phyloP scores from a whole-genome alignment of 2,797 vertebrate genomes.

The Benthosema pterotum region DNA sequence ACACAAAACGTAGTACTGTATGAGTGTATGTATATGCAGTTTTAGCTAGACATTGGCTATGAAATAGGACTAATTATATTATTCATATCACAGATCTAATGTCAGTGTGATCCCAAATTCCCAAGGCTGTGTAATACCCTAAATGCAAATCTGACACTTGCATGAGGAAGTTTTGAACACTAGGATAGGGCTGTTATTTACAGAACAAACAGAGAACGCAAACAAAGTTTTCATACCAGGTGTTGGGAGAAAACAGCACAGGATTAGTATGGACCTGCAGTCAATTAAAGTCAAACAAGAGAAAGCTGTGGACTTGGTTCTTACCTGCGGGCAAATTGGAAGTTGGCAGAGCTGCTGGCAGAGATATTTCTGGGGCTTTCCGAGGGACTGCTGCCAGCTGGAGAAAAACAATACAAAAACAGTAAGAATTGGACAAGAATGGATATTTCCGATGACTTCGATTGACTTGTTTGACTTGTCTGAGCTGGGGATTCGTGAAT shows the following conservation, averaged over 20 bases:
- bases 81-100: too few relatives aligned
- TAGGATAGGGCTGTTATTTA: too few relatives aligned
- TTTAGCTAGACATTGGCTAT: too few relatives aligned
- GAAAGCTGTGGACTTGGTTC: constrained; percentile 27
- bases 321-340: constrained; percentile 93
- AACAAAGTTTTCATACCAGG: not conserved
- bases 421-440: not conserved
- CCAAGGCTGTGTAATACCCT: too few relatives aligned
- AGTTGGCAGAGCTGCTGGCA: constrained; percentile 84
- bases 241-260: not conserved
- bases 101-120: too few relatives aligned
- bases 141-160: too few relatives aligned
- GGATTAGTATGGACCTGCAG: constrained; percentile 3
- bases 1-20: too few relatives aligned
- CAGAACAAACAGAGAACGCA: too few relatives aligned
- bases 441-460: not conserved
- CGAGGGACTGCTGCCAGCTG: constrained; percentile 90
- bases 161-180: too few relatives aligned
- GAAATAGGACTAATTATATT: too few relatives aligned
- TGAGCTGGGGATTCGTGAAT: too few relatives aligned
- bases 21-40: too few relatives aligned
- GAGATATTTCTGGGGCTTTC: constrained; percentile 92
- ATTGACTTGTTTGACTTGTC: not conserved
- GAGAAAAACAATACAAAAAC: constrained; percentile 23
- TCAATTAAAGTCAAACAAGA: constrained; percentile 10